A percentile compares a stretch with the other conserved stretches of the same genome.
phyloP scores from a whole-genome alignment of 2,888 invertebrate species.

The Hirtodrosophila cameraria region DNA sequence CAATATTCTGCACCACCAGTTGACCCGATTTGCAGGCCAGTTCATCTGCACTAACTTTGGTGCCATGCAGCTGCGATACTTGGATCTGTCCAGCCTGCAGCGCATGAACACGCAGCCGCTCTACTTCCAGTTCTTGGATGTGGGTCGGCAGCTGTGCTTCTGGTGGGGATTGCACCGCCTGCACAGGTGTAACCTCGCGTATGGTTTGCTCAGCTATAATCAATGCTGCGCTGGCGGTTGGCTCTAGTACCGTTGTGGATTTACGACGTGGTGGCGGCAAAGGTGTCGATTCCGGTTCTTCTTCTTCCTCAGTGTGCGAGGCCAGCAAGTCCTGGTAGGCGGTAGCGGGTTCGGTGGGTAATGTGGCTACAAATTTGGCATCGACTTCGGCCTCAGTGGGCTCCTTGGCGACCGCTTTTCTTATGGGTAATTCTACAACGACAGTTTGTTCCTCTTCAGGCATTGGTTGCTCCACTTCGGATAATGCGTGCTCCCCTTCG shows the following conservation, averaged over 20 bases:
- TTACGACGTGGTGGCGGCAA: constrained; percentile 80
- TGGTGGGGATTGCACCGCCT: constrained; percentile 42
- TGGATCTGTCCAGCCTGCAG: constrained; percentile 91
- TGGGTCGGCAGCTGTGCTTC: constrained; percentile 61
- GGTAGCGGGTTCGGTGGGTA: constrained; percentile 62
- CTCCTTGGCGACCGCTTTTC: constrained; percentile 47
- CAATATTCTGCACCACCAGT: constrained; percentile 88
- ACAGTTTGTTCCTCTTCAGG: constrained; percentile 16
- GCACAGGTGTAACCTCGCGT: constrained; percentile 49
- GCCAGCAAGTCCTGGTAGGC: constrained; percentile 32
- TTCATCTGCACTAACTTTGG: constrained; percentile 89
- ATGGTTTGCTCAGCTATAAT: constrained; percentile 48
- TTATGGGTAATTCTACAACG: constrained; percentile 29
- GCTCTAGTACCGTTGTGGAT: constrained; percentile 76
- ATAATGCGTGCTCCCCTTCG: constrained; percentile 16
- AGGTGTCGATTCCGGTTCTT: constrained; percentile 50
- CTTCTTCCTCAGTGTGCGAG: constrained; percentile 23
- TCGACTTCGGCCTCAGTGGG: constrained; percentile 63
- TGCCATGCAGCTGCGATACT: constrained; percentile 92
- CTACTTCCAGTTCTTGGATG: constrained; percentile 91
- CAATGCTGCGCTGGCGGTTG: constrained; percentile 28
- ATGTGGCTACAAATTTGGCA: constrained; percentile 59
- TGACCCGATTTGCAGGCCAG: constrained; percentile 89
- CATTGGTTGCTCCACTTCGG: constrained; percentile 26
- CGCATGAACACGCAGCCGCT: constrained; percentile 90